Percentiles rank a stretch among this genome's conserved stretches.
Conservation (phyloP, 2,888 invertebrate genomes). For the Leptinotarsa haldemani region DNA sequence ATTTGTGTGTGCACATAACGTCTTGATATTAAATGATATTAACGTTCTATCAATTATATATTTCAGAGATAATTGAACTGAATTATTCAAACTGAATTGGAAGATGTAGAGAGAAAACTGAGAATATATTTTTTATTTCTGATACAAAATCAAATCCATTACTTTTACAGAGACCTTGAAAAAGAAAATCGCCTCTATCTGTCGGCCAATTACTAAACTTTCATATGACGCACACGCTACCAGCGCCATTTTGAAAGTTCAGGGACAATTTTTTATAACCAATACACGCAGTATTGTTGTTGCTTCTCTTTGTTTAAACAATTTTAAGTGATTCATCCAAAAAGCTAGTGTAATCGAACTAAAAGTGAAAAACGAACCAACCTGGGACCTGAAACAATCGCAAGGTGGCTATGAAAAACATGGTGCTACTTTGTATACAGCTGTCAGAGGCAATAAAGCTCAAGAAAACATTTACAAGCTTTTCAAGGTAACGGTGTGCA, state of each 20-base stretch:
- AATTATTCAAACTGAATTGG: not conserved
- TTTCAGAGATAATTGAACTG: no score
- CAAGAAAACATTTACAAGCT: conserved; percentile 9
- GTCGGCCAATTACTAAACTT: not conserved
- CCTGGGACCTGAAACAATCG: not conserved
- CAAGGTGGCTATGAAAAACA: conserved; percentile 26
- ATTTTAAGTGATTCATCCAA: not conserved
- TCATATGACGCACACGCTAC: conserved; percentile 27
- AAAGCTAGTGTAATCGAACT: not conserved
- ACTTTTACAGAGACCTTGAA: not conserved
- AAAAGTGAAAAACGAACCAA: not conserved
- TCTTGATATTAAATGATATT: no score
- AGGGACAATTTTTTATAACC: conserved; percentile 29
- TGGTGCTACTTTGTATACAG: conserved; percentile 24
- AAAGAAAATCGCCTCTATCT: conserved; percentile 21
- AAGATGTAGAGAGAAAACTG: not conserved
- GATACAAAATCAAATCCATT: not conserved
- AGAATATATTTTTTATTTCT: not conserved
- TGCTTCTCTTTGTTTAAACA: conserved; percentile 26
- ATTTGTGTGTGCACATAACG: no score
- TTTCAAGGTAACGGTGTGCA: conserved; percentile 24
- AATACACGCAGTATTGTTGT: conserved; percentile 26
- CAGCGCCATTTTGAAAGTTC: conserved; percentile 38
- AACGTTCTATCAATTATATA: no score
- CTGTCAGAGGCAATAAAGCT: conserved; percentile 23